Evolutionary conservation across 2,797 vertebrate genomes (phyloP).

Genomic region (Dendrocincla fuliginosa): DNA sequence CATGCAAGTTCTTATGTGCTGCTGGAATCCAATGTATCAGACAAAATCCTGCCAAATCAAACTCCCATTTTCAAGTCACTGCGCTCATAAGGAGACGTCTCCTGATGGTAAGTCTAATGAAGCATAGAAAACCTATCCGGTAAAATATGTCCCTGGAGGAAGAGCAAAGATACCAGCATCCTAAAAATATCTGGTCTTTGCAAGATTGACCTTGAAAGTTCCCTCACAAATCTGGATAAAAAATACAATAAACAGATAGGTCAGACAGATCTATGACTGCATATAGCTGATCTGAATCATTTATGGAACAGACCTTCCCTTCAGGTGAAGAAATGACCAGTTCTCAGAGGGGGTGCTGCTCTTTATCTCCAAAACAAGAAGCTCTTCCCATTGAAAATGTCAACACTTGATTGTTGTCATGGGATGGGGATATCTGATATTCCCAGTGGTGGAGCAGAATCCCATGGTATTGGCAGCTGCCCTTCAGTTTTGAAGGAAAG

Average conservation of each 20-base stretch:
- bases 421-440: neutral
- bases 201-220: neutral
- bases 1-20: neutral
- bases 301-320: neutral
- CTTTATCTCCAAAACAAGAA: neutral
- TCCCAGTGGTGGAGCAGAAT: neutral
- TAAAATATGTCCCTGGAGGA: neutral
- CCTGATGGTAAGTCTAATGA: neutral
- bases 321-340: neutral
- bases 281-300: neutral
- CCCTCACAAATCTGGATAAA: neutral
- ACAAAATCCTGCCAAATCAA: neutral
- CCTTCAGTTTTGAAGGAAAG: neutral
- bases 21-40: neutral
- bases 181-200: neutral
- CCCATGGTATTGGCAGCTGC: rapidly evolving
- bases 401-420: neutral
- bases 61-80: neutral
- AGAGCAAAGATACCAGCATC: neutral
- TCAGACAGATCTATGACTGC: neutral
- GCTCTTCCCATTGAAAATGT: neutral
- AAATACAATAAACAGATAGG: neutral
- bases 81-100: neutral
- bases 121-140: neutral
- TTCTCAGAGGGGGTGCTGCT: neutral